Percentiles rank a stretch among this genome's conserved stretches.
These are phyloP conservation scores for Ispidina lecontei DNA, from an alignment of 2,797 vertebrate genomes.

Conservation along the genomic window DNA sequence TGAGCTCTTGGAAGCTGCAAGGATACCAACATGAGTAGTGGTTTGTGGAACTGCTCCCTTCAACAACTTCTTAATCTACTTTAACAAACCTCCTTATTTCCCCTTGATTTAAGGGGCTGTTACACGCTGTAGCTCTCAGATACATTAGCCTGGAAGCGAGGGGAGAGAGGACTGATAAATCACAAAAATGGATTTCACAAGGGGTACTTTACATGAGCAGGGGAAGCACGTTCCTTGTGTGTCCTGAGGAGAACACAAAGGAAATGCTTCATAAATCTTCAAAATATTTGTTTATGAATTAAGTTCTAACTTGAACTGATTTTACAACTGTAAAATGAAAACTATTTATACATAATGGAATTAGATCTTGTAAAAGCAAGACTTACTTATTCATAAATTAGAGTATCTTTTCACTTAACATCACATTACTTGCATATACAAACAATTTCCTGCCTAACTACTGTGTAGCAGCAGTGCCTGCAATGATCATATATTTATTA, in stretches of 20 bases:
- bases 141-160: conserved; percentile 3
- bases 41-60: neutral
- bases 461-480: neutral
- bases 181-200: conserved; percentile 33
- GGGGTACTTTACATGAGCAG: conserved; percentile 14
- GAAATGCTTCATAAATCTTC: neutral
- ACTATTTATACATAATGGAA: neutral
- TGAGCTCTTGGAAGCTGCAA: neutral
- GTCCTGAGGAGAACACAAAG: conserved; percentile 2
- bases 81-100: conserved; percentile 1
- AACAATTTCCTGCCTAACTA: neutral
- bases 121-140: neutral
- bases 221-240: neutral
- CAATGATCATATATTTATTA: neutral
- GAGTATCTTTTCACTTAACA: neutral
- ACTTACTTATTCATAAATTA: conserved; percentile 3
- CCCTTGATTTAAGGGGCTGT: conserved; percentile 48
- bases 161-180: conserved; percentile 52
- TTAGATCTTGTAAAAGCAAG: conserved; percentile 24
- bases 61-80: conserved; percentile 9
- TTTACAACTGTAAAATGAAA: conserved; percentile 24
- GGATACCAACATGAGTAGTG: neutral
- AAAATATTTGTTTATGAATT: neutral
- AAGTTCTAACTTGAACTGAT: neutral
- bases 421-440: neutral